Conservation (phyloP, 2,888 invertebrate species). For the Calameuta filiformis region DNA sequence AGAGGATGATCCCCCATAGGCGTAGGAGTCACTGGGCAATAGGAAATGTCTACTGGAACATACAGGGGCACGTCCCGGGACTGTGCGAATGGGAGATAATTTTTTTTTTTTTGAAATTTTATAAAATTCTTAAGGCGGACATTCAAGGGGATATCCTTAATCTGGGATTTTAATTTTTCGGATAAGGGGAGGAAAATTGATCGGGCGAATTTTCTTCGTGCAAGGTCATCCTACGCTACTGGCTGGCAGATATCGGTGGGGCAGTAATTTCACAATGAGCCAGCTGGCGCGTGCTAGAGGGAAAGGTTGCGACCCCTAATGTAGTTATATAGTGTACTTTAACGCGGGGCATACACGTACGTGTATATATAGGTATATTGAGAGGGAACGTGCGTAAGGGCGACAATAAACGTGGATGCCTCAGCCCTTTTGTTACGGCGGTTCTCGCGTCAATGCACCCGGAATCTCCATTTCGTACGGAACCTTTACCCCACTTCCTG, state of each 20-base stretch:
- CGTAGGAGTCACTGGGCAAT: constrained; percentile 29
- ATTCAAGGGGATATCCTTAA: background rate
- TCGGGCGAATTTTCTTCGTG: background rate
- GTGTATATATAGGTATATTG: constrained; percentile 16
- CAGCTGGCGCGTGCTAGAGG: constrained; percentile 65
- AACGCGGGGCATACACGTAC: constrained; percentile 26
- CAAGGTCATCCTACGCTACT: constrained; percentile 44
- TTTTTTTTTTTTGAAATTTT: background rate
- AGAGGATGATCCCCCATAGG: constrained; percentile 65
- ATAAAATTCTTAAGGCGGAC: background rate
- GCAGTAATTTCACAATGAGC: constrained; percentile 66
- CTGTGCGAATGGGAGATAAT: background rate
- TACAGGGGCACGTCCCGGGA: background rate
- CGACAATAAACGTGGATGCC: constrained; percentile 60
- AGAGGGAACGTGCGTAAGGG: constrained; percentile 14
- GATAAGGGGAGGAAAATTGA: background rate
- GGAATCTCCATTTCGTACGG: constrained; percentile 38
- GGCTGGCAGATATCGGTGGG: constrained; percentile 58
- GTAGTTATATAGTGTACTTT: constrained; percentile 60
- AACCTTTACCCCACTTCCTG: background rate
- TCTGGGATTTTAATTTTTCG: background rate
- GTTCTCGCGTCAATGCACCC: constrained; percentile 66
- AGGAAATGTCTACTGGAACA: background rate
- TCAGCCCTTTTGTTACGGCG: constrained; percentile 64
- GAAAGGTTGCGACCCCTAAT: constrained; percentile 63